These are phyloP conservation scores for Vimba vimba DNA, from an alignment of 2,113 vertebrate genomes.

Conservation along the genomic window DNA sequence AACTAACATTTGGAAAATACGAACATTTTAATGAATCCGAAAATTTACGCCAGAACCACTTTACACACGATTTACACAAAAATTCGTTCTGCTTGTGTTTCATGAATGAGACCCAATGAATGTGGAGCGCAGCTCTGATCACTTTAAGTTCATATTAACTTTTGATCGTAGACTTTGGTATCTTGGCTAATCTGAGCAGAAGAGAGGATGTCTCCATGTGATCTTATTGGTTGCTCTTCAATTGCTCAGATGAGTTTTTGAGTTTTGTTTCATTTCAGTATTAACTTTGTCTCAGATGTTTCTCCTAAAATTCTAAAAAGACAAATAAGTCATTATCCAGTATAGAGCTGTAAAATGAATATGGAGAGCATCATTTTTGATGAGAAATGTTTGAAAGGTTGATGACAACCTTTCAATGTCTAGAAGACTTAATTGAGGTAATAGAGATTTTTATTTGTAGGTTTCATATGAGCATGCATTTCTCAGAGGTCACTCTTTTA, in stretches of 20 bases:
- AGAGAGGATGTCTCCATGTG: not conserved
- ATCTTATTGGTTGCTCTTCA: not conserved
- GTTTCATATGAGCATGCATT: not conserved
- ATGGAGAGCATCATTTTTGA: not conserved
- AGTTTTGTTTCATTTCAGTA: not conserved
- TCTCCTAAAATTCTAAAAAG: not conserved
- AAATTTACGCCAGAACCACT: too few species aligned
- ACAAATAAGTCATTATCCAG: not conserved
- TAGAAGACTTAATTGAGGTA: not conserved
- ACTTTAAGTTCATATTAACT: not conserved
- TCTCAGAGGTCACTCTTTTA: not conserved
- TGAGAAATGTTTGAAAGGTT: not conserved
- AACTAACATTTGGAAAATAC: too few species aligned
- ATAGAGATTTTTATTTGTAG: not conserved
- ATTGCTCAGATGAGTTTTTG: too few species aligned
- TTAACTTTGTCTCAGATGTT: not conserved
- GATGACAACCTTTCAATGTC: too few species aligned
- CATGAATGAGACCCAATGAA: not conserved
- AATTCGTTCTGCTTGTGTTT: too few species aligned
- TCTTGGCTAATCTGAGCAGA: not conserved
- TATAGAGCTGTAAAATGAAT: not conserved
- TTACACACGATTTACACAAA: too few species aligned
- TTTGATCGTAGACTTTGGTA: not conserved
- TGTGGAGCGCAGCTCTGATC: not conserved
- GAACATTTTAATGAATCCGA: too few species aligned